Evolutionary conservation across 2,888 invertebrate species (phyloP), one percentile per base, ranked within the genome.

Genomic region (Drosophila nr. medialis): DNA sequence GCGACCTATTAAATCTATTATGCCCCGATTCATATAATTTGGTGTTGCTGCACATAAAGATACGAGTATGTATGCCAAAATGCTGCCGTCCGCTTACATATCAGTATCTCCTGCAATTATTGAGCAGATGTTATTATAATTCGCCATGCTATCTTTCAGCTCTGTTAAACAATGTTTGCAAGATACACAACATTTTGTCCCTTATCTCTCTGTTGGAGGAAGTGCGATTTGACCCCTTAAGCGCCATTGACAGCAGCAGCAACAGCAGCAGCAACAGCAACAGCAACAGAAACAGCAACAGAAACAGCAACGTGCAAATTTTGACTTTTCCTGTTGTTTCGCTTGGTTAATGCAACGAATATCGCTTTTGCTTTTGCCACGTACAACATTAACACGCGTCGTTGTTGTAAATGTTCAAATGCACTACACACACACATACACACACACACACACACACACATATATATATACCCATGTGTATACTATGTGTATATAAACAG

Each of bases 321-420:
- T 79, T 79, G 71, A 75, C 80, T 79, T 77, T 79, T 77, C 54
- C 66, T 60, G 56, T 53, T 62, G 59, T 60, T 66, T 34, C 42
- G 56, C 45, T 70, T 45, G 70, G 53, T 69, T 69, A 75, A 75
- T 63, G 74, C 74, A 62, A 62, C 74, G 74, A 56, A 56, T 60
- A 66, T 58, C 66, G 58, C 66, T 53, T 66, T 72, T 66, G 53
- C 50, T 64, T 67, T 77, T 65, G 72, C 77, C 79, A 80, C 79
- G 80, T 79, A 80, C 68, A 64, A 80, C 79, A 76, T 80, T 80
- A 77, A 77, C 77, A 77, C 77, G 63, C 65, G 59, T 67, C 49
- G 56, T 62, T 54, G 56, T 63, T 72, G 65, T 55, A 40, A 58
- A 42, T 68, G 59, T 72, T 56, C 79, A 59, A 71, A 68, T 70